A percentile compares a stretch with the other conserved stretches of the same genome.
Evolutionary conservation across 2,888 invertebrate species (phyloP).

Genomic region (Nemotelus nigrinus): DNA sequence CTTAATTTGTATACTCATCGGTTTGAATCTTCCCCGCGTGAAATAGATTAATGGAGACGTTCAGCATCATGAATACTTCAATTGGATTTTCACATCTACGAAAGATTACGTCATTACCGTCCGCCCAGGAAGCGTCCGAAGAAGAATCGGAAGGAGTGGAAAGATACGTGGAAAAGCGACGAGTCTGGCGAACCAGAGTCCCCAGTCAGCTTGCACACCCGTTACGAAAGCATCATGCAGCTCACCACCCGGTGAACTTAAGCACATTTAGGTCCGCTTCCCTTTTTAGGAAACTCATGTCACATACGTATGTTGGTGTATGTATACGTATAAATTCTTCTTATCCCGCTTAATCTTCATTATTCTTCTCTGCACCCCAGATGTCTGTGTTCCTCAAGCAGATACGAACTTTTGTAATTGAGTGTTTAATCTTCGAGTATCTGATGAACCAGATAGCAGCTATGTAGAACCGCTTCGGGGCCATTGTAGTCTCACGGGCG

Average conservation of each 20-base stretch:
- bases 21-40: constrained; percentile 1
- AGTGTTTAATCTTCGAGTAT: constrained; percentile 45
- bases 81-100: constrained; percentile 28
- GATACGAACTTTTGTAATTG: constrained; percentile 42
- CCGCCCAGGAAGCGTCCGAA: not conserved
- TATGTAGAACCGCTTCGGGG: not conserved
- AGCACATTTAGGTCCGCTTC: not conserved
- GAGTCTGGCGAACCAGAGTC: no score
- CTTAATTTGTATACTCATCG: constrained; percentile 23
- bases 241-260: constrained; percentile 4
- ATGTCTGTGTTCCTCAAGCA: constrained; percentile 1
- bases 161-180: not conserved
- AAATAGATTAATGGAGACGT: constrained; percentile 24
- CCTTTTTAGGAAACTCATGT: not conserved
- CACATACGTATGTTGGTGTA: not conserved
- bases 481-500: constrained; percentile 3
- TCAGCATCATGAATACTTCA: constrained; percentile 36
- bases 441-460: constrained; percentile 35
- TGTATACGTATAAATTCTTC: constrained; percentile 28
- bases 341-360: constrained; percentile 39
- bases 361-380: constrained; percentile 36
- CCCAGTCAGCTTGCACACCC: not conserved
- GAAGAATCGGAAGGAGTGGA: constrained; percentile 9
- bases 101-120: constrained; percentile 31
- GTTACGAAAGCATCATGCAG: constrained; percentile 1